Evolutionary conservation across 2,888 invertebrate genomes (phyloP), one percentile per base, ranked within the genome.

Genomic region (Sipha maydis): DNA sequence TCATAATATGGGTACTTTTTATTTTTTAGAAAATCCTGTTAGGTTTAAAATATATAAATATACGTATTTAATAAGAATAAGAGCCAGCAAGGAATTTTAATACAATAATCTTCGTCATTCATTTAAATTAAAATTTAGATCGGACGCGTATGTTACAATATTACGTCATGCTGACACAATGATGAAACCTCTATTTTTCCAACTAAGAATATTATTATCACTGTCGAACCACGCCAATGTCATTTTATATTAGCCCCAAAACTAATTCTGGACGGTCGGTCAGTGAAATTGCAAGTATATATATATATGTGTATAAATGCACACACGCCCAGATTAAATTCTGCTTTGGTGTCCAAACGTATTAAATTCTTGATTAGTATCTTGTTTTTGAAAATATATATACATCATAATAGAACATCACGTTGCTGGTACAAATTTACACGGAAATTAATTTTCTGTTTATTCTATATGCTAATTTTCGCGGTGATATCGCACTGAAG

Each of bases 381-480:
- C 69, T 69, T 28, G 69, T 69, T 69, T 69, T 69, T 25, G 69
- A 69, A 69, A 25, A 69, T 25, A 61, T 21, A n/a, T 28, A 28
- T 25, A 25, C 69, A 11, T 69, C 9, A 61, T 61, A 61, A 61
- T 61, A 61, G 21, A 61, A 61, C 69, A 28, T n/a, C n/a, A 14
- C 4, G 54, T 1, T n/a, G 76, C 69, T 28, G 69, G 28, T 28
- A 38, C n/a, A n/a, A 67, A 67, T 61, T 38, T 67, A 38, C 61
- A 38, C 61, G 17, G 14, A 38, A 80, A 80, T 80, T 80, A 80
- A 61, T 80, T 80, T n/a, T n/a, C 4, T 38, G 61, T 8, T 34
- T 19, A 80, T 80, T 38, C 61, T 38, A 17, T 80, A 80, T 80
- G 80, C 38, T 67, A 80, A 80, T 80, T n/a, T 3, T 8, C 17